Evolutionary conservation across 2,888 invertebrate genomes (phyloP), one percentile per base, ranked within the genome.

Genomic region (Drosophila greeni): DNA sequence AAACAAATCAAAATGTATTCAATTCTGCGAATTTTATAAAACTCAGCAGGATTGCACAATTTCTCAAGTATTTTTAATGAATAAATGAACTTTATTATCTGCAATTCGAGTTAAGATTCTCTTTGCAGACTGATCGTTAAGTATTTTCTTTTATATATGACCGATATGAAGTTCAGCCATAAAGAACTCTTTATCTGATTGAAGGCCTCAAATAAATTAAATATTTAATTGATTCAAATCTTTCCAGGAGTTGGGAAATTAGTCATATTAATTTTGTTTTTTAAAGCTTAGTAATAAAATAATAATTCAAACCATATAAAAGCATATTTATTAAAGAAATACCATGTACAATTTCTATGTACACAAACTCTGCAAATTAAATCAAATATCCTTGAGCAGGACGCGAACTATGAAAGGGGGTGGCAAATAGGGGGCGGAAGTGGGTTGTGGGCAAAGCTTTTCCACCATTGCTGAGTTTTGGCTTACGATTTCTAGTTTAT

Each of bases 381-480:
- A 60, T 39, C 31, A 60, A 55, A 56, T 56, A 60, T 45, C 59
- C 56, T 23, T 14, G n/a, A 31, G 55, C 55, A 18, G 55, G 23
- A 12, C 23, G 42, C 12, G 12, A 7, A 12, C 24, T 51, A 34
- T 14, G 51, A n/a, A 51, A 33, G 23, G 24, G 36, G 36, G 7
- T 9, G 43, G 43, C 14, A 14, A 18, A 16, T n/a, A 12, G 18
- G 39, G 14, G 16, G 33, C 16, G 42, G 3, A 26, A 14, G 11
- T 33, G 33, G 29, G 34, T 2, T 7, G 7, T 51, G 24, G 34
- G 36, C 16, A 43, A 43, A 16, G 20, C 53, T 29, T 20, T 12
- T 24, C 37, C 11, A 23, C 31, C 23, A n/a, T 16, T 23, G 42
- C 23, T 60, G 18, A 65, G 53, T 66, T 76, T 75, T 51, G 37